These are phyloP conservation scores for Fukomys damarensis DNA, from an alignment of 2,113 vertebrate genomes.

Conservation along the genomic window DNA sequence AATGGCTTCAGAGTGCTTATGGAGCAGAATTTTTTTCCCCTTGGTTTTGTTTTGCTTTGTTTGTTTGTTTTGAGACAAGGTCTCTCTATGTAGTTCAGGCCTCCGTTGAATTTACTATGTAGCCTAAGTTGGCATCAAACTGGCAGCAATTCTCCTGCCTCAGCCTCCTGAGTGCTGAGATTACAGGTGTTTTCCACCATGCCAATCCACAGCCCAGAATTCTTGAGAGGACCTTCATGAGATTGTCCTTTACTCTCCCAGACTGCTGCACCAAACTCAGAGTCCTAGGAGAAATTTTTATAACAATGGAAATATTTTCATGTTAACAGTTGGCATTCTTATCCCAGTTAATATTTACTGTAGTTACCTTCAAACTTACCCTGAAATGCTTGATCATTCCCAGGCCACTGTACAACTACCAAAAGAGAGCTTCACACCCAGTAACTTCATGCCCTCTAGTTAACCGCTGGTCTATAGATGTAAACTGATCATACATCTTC, in stretches of 20 bases:
- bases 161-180: background rate
- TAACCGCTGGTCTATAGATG: background rate
- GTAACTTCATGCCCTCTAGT: background rate
- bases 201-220: background rate
- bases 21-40: background rate
- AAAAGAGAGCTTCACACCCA: background rate
- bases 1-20: background rate
- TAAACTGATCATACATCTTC: background rate
- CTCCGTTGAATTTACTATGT: background rate
- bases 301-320: conserved; percentile 60
- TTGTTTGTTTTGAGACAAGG: background rate
- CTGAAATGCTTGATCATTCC: background rate
- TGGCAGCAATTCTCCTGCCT: background rate
- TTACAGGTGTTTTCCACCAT: background rate
- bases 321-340: conserved; percentile 75
- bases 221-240: background rate
- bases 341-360: conserved; percentile 72
- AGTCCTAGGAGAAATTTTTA: background rate
- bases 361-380: conserved; percentile 70
- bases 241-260: background rate
- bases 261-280: background rate
- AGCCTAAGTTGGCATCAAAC: background rate
- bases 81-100: background rate
- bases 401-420: background rate
- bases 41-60: too few relatives aligned